Percentiles rank a stretch among this genome's conserved stretches.
Evolutionary conservation across 2,888 invertebrate species (phyloP).

Genomic region (Flexamia atlantica): DNA sequence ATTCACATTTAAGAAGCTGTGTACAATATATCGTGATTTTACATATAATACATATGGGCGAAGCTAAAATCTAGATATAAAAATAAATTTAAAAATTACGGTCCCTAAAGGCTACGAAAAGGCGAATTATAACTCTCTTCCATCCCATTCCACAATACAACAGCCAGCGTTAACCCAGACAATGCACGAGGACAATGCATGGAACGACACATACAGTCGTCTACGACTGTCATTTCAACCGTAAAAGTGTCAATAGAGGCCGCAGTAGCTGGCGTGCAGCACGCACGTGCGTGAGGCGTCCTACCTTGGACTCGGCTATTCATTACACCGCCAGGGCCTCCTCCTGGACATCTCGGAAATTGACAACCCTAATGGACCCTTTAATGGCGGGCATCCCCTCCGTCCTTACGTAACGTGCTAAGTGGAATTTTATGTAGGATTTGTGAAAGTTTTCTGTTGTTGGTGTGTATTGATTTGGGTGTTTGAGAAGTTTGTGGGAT

Average conservation of each 20-base stretch:
- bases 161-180: not conserved
- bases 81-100: no score
- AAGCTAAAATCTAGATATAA: no score
- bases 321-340: conserved; percentile 38
- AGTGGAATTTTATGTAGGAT: not conserved
- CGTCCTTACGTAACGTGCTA: not conserved
- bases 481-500: no score
- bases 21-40: no score
- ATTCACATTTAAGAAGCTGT: no score
- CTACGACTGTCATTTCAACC: conserved; percentile 2
- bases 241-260: conserved; percentile 59
- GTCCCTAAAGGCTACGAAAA: no score
- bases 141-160: not conserved
- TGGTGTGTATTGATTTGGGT: no score
- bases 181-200: not conserved
- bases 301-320: conserved; percentile 33
- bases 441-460: not conserved
- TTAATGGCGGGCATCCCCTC: conserved; percentile 39
- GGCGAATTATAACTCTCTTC: no score
- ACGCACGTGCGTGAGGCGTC: conserved; percentile 30
- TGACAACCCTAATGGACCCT: conserved; percentile 61
- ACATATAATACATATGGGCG: no score
- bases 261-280: conserved; percentile 15
- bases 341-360: conserved; percentile 59
- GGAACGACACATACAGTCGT: not conserved